phyloP scores from a whole-genome alignment of 92 coral and sea anemone species.

The Scolanthus callimorphus region DNA sequence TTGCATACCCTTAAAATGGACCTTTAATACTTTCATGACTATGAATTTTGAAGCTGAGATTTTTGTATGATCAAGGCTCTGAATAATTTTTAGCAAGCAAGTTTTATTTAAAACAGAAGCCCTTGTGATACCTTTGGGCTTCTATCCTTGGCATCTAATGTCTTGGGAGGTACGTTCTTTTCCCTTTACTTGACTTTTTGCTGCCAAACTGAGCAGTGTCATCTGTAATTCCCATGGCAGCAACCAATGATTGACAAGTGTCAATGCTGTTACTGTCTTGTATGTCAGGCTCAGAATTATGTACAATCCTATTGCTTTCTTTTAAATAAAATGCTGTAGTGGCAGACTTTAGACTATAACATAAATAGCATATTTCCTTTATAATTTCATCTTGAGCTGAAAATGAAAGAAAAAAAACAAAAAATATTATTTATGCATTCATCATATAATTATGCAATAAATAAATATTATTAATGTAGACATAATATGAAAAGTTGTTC shows the following conservation, averaged over 20 bases:
- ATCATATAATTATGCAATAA: too few species aligned
- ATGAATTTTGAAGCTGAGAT: too few species aligned
- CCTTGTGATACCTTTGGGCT: constrained; percentile 29
- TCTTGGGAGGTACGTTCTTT: constrained; percentile 19
- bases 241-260: constrained; percentile 47
- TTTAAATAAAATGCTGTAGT: constrained; percentile 52
- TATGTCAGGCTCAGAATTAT: constrained; percentile 3
- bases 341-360: constrained; percentile 29
- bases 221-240: constrained; percentile 1
- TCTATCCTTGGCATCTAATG: background rate
- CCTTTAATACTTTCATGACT: too few species aligned
- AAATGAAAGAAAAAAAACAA: background rate
- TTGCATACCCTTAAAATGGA: too few species aligned
- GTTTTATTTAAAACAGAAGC: background rate
- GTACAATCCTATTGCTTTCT: constrained; percentile 57
- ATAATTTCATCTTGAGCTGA: constrained; percentile 8
- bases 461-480: too few species aligned
- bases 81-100: background rate
- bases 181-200: constrained; percentile 33
- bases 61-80: too few species aligned
- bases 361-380: constrained; percentile 23
- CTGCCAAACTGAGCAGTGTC: constrained; percentile 1
- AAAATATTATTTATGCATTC: too few species aligned
- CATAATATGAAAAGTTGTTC: too few species aligned
- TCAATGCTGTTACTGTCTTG: constrained; percentile 1